A percentile compares a stretch with the other conserved stretches of the same genome.
These are phyloP conservation scores for Urosaurus nigricauda DNA, from an alignment of 2,797 vertebrate genomes.

Conservation along the genomic window DNA sequence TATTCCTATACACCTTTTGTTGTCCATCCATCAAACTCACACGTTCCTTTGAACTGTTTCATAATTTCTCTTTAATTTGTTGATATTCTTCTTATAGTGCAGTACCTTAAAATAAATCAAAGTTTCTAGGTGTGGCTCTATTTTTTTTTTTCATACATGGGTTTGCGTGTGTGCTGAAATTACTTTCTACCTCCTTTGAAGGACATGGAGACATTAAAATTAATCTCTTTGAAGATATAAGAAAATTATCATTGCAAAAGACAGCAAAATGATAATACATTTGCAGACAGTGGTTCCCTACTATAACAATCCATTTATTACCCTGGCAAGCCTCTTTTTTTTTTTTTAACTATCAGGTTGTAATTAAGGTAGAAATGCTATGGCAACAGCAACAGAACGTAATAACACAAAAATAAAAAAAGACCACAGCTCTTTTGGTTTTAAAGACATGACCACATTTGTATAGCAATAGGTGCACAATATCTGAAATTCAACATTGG, in stretches of 20 bases:
- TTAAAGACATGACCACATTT: background rate
- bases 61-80: background rate
- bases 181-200: conserved; percentile 34
- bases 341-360: background rate
- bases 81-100: conserved; percentile 14
- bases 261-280: conserved; percentile 22
- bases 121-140: conserved; percentile 32
- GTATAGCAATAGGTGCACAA: background rate
- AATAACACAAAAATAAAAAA: background rate
- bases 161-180: background rate
- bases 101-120: conserved; percentile 33
- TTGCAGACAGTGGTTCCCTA: conserved; percentile 43
- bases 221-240: conserved; percentile 35
- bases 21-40: conserved; percentile 13
- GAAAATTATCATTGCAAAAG: conserved; percentile 2
- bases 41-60: conserved; percentile 20
- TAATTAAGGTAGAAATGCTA: background rate
- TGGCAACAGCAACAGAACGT: background rate
- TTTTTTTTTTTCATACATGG: background rate
- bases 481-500: background rate
- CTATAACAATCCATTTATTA: conserved; percentile 33
- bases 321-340: conserved; percentile 20
- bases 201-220: conserved; percentile 20
- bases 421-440: background rate
- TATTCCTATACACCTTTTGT: background rate